These are phyloP conservation scores for Nomada flava DNA, from an alignment of 2,888 invertebrate species.

Conservation along the genomic window DNA sequence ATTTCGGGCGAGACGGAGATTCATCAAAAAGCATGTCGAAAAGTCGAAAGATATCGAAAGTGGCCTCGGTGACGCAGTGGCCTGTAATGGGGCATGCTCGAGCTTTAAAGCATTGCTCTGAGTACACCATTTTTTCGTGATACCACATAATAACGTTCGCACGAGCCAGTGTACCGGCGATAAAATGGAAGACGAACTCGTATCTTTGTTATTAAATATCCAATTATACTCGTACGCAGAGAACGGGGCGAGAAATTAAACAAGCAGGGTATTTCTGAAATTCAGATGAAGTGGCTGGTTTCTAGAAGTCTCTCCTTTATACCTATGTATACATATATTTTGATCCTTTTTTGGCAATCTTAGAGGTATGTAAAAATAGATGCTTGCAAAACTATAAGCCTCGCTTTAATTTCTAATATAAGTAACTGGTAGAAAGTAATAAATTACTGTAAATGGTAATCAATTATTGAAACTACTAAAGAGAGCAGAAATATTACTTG, in stretches of 20 bases:
- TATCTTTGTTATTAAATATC: constrained; percentile 19
- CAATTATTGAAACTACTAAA: no score
- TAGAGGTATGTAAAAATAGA: no score
- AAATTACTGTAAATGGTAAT: no score
- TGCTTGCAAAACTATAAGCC: no score
- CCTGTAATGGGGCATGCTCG: constrained; percentile 38
- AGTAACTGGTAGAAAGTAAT: no score
- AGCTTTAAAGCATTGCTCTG: constrained; percentile 16
- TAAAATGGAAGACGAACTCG: constrained; percentile 10
- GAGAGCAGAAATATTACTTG: no score
- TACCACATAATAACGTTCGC: constrained; percentile 9
- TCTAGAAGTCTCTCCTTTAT: no score
- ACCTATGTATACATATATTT: background rate
- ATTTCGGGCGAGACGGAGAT: background rate
- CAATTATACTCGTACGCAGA: background rate
- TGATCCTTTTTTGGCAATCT: no score
- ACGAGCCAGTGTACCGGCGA: background rate
- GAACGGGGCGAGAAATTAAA: background rate
- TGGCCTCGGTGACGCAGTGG: constrained; percentile 38
- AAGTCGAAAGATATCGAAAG: constrained; percentile 26
- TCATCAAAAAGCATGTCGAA: background rate
- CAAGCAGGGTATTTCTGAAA: background rate
- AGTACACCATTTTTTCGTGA: constrained; percentile 1
- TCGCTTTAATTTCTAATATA: no score
- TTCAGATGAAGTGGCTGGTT: background rate